A percentile compares a stretch with the other conserved stretches of the same genome.
Conservation (phyloP, 2,113 vertebrate genomes). For the Megalops atlanticus region DNA sequence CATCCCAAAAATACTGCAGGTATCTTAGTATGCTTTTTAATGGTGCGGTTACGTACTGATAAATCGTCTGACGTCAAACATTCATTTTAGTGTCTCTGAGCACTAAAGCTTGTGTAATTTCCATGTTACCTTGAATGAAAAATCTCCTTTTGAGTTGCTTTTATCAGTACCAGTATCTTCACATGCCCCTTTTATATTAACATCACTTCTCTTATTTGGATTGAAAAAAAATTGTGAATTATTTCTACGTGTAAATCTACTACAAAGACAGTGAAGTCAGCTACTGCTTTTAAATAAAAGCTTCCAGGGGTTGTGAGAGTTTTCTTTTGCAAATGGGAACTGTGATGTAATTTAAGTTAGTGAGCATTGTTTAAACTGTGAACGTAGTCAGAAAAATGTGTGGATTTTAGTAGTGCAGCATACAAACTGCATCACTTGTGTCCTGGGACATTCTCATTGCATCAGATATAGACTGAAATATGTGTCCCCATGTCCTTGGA, state of each 20-base stretch:
- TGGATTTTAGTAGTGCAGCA: conserved; percentile 16
- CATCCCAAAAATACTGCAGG: conserved; percentile 9
- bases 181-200: neutral
- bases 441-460: neutral
- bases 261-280: neutral
- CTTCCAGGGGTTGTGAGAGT: neutral
- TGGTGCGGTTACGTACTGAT: neutral
- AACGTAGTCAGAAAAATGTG: neutral
- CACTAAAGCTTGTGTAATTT: conserved; percentile 2
- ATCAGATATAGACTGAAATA: neutral
- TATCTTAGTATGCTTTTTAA: neutral
- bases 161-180: neutral
- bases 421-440: conserved; percentile 13
- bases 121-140: neutral
- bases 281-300: neutral
- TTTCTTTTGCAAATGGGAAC: neutral
- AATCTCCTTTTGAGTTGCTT: neutral
- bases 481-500: conserved; percentile 1
- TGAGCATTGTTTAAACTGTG: conserved; percentile 24
- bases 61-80: neutral
- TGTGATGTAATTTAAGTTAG: conserved; percentile 10
- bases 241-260: conserved; percentile 17
- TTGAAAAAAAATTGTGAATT: neutral
- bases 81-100: neutral
- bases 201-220: neutral